Evolutionary conservation across 2,113 vertebrate species (phyloP).

Genomic region (Callopanchax toddi): DNA sequence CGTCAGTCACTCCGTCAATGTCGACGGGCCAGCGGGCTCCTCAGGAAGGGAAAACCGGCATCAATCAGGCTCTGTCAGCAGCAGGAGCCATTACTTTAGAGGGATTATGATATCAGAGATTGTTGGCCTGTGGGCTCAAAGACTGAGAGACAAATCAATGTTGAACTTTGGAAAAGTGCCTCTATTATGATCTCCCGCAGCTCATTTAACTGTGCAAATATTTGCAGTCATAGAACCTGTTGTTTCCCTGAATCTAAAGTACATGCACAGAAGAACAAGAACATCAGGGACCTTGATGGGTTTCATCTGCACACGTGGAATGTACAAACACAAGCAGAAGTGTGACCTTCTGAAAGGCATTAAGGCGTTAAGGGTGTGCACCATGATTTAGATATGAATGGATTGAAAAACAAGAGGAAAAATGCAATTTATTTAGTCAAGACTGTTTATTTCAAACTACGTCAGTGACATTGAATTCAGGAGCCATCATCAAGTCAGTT

Average conservation of each 20-base stretch:
- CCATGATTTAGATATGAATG: conserved; percentile 29
- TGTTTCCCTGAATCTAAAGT: conserved; percentile 38
- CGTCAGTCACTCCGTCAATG: conserved; percentile 67
- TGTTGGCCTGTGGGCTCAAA: conserved; percentile 27
- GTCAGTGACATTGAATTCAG: conserved; percentile 8
- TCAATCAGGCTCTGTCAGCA: conserved; percentile 63
- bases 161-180: conserved; percentile 47
- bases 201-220: conserved; percentile 62
- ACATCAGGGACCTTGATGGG: conserved; percentile 30
- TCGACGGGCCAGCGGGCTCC: conserved; percentile 44
- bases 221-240: conserved; percentile 45
- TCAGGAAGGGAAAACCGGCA: conserved; percentile 35
- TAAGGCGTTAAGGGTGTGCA: conserved; percentile 6
- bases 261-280: conserved; percentile 5
- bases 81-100: conserved; percentile 48
- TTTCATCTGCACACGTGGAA: conserved; percentile 20
- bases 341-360: conserved; percentile 22
- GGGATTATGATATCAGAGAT: conserved; percentile 55
- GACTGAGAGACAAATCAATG: conserved; percentile 45
- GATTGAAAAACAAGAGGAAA: conserved; percentile 29
- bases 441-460: conserved; percentile 39
- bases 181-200: conserved; percentile 42
- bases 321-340: conserved; percentile 18
- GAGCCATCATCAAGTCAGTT: background rate
- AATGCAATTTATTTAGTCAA: conserved; percentile 18